Percentiles rank a stretch among this genome's conserved stretches.
Conservation (phyloP, 2,113 vertebrate species). For the Holacanthus passer region DNA sequence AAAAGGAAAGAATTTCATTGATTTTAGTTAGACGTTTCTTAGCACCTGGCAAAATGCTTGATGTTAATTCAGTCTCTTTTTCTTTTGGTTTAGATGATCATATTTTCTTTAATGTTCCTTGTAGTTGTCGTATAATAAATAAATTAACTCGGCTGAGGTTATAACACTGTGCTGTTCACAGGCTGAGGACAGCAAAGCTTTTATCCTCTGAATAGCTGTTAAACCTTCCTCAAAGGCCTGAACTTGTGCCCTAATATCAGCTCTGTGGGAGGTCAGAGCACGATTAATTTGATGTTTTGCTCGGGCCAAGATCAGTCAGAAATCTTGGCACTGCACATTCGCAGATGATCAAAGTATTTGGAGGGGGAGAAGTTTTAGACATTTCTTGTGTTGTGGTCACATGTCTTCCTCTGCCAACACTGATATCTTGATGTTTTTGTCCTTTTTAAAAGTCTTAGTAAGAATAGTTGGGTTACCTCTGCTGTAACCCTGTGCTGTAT, state of each 20-base stretch:
- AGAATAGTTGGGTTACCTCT: constrained; percentile 59
- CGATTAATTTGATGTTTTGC: constrained; percentile 65
- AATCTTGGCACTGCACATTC: constrained; percentile 39
- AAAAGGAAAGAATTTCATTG: background rate
- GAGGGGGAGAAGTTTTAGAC: constrained; percentile 9
- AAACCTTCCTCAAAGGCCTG: constrained; percentile 54
- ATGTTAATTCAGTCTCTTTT: background rate
- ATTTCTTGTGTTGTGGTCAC: constrained; percentile 37
- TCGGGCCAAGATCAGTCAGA: constrained; percentile 51
- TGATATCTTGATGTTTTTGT: constrained; percentile 47
- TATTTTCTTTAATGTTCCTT: background rate
- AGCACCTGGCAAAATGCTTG: background rate
- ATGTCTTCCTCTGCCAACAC: constrained; percentile 34
- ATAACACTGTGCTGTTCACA: constrained; percentile 5
- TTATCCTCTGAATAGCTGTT: constrained; percentile 44
- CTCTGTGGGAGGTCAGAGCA: constrained; percentile 56
- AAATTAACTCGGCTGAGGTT: background rate
- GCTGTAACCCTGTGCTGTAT: constrained; percentile 38
- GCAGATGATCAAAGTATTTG: constrained; percentile 53
- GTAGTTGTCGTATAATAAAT: background rate
- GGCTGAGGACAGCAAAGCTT: constrained; percentile 25
- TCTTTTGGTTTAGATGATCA: background rate
- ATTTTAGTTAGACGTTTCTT: background rate
- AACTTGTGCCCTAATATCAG: constrained; percentile 47
- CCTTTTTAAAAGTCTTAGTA: constrained; percentile 42